Evolutionary conservation across 2,888 invertebrate genomes (phyloP).

Genomic region (Tiliacea aurago): DNA sequence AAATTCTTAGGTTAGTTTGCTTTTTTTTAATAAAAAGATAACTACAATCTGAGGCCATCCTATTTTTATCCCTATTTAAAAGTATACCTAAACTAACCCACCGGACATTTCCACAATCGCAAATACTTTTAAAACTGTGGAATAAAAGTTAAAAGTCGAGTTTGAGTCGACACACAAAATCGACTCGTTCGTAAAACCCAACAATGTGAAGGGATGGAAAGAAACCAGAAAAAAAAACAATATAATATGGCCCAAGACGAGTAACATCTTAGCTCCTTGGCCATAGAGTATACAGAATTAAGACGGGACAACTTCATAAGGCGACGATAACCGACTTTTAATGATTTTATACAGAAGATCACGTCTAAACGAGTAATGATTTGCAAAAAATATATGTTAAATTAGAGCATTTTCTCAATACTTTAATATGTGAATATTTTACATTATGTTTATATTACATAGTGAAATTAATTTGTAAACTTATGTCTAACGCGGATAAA

Average conservation of each 20-base stretch:
- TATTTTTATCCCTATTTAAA: too few relatives aligned
- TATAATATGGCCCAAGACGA: constrained; percentile 73
- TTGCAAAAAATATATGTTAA: too few relatives aligned
- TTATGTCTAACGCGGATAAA: too few relatives aligned
- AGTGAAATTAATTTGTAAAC: too few relatives aligned
- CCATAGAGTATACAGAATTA: constrained; percentile 37
- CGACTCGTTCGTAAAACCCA: constrained; percentile 74
- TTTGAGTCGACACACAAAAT: constrained; percentile 65
- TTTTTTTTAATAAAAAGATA: too few relatives aligned
- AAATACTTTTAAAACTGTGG: constrained; percentile 29
- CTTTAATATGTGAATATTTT: too few relatives aligned
- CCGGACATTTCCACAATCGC: constrained; percentile 11
- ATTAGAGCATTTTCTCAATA: too few relatives aligned
- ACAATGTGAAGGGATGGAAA: constrained; percentile 78
- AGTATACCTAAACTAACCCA: background rate
- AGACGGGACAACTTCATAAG: constrained; percentile 40
- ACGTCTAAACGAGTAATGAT: too few relatives aligned
- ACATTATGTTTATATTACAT: too few relatives aligned
- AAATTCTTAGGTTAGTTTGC: too few relatives aligned
- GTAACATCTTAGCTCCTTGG: constrained; percentile 74
- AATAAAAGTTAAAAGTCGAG: constrained; percentile 45
- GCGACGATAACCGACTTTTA: too few relatives aligned
- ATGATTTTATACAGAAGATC: too few relatives aligned
- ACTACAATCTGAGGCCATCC: background rate
- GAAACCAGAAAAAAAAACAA: constrained; percentile 77